These are phyloP conservation scores for Pegoplata infirma DNA, from an alignment of 2,888 invertebrate species.

Conservation along the genomic window DNA sequence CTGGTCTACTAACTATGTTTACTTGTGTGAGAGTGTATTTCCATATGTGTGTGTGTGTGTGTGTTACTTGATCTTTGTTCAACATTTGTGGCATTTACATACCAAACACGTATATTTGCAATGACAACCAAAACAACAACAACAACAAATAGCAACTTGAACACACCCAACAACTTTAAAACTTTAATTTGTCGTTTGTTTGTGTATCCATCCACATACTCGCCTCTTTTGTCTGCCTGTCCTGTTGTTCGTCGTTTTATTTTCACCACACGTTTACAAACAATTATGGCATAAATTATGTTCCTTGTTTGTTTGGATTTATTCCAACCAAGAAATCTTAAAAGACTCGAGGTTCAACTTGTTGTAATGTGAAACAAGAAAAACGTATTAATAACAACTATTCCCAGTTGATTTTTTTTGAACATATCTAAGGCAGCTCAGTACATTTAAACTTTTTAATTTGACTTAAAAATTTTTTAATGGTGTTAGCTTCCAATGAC, in stretches of 20 bases:
- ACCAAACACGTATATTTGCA: constrained; percentile 37
- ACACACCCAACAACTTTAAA: constrained; percentile 8
- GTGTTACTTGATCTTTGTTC: background rate
- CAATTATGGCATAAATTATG: constrained; percentile 35
- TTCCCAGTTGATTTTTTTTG: too few species aligned
- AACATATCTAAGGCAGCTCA: too few species aligned
- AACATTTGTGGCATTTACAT: constrained; percentile 45
- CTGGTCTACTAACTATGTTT: constrained; percentile 1
- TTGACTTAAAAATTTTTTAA: too few species aligned
- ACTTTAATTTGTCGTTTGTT: constrained; percentile 7
- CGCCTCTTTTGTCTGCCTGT: background rate
- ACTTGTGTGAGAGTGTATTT: too few species aligned
- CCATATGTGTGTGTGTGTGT: too few species aligned
- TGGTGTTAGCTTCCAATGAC: too few species aligned
- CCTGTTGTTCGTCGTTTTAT: constrained; percentile 21
- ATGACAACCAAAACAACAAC: too few species aligned
- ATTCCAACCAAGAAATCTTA: constrained; percentile 13
- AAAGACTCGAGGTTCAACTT: constrained; percentile 10
- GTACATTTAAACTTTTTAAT: too few species aligned
- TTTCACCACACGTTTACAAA: constrained; percentile 20
- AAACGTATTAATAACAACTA: too few species aligned
- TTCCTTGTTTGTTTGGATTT: background rate
- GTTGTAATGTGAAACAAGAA: too few species aligned
- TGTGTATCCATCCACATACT: background rate
- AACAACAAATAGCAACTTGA: too few species aligned